Evolutionary conservation across 2,797 vertebrate species (phyloP).

Genomic region (Mareca penelope): DNA sequence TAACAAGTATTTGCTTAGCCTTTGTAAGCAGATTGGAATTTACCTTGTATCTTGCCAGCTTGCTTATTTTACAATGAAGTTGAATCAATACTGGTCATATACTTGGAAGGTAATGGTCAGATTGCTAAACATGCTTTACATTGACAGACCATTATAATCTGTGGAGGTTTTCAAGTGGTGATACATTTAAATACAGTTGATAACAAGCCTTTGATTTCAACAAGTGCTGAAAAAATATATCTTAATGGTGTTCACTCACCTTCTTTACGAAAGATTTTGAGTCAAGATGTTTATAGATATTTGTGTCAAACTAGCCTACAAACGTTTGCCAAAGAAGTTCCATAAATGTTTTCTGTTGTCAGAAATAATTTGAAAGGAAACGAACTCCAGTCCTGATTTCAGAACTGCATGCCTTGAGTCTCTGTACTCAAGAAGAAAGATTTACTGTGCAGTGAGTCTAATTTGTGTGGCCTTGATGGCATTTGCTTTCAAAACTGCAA

Average conservation of each 20-base stretch:
- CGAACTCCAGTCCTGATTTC: slow-evolving; percentile 61
- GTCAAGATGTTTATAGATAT: slow-evolving; percentile 63
- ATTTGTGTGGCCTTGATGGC: slow-evolving; percentile 76
- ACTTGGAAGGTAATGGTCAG: slow-evolving; percentile 3
- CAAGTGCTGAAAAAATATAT: slow-evolving; percentile 68
- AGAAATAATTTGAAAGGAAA: slow-evolving; percentile 64
- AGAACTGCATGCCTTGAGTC: slow-evolving; percentile 79
- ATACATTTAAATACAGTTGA: slow-evolving; percentile 51
- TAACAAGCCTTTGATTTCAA: slow-evolving; percentile 71
- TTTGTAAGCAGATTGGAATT: slow-evolving; percentile 76
- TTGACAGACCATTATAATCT: slow-evolving; percentile 43
- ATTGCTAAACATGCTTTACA: slow-evolving; percentile 14
- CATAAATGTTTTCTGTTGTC: slow-evolving; percentile 63
- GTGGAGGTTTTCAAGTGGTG: slow-evolving; percentile 47
- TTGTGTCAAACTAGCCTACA: slow-evolving; percentile 76
- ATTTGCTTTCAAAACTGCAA: slow-evolving; percentile 83
- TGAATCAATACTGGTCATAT: slow-evolving; percentile 38
- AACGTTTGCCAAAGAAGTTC: slow-evolving; percentile 90
- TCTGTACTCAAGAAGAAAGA: slow-evolving; percentile 72
- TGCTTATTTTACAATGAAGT: slow-evolving; percentile 67
- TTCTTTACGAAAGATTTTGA: slow-evolving; percentile 59
- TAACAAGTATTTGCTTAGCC: slow-evolving; percentile 78
- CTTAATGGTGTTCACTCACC: slow-evolving; percentile 65
- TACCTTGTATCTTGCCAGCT: slow-evolving; percentile 71
- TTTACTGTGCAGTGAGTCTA: slow-evolving; percentile 76